A percentile compares a stretch with the other conserved stretches of the same genome.
phyloP scores from a whole-genome alignment of 2,888 invertebrate genomes.

The Leistus spinibarbis region DNA sequence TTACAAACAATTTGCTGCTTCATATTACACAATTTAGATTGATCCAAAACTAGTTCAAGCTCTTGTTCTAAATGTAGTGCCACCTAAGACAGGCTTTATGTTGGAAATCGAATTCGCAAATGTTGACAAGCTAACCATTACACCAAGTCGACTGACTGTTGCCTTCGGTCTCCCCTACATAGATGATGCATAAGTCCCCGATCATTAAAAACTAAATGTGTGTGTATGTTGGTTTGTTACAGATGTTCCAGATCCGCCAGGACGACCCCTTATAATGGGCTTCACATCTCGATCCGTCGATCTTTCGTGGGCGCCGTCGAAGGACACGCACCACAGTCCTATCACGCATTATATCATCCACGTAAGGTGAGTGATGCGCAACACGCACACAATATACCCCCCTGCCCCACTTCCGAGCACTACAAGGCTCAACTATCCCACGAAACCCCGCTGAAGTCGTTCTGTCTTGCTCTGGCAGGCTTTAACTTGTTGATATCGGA shows the following conservation, averaged over 20 bases:
- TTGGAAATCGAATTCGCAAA: too few species aligned
- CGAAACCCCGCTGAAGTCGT: not conserved
- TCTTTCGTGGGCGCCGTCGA: constrained; percentile 76
- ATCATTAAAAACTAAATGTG: not conserved
- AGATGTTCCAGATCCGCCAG: constrained; percentile 75
- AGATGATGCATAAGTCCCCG: not conserved
- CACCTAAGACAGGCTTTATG: too few species aligned
- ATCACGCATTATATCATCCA: constrained; percentile 75
- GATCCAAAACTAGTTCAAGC: too few species aligned
- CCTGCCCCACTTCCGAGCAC: not conserved
- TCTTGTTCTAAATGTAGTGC: too few species aligned
- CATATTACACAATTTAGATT: too few species aligned
- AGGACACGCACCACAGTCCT: constrained; percentile 70
- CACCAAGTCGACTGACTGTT: too few species aligned
- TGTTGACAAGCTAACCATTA: too few species aligned
- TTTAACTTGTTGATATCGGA: not conserved
- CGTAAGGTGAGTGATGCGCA: constrained; percentile 66
- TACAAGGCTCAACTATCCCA: not conserved
- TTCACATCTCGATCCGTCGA: constrained; percentile 76
- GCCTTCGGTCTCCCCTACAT: too few species aligned
- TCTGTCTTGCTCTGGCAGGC: not conserved
- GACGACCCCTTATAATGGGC: constrained; percentile 71
- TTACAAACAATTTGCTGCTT: too few species aligned
- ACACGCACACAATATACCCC: not conserved
- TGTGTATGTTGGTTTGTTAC: constrained; percentile 48